These are phyloP conservation scores for Bombus balteatus DNA, from an alignment of 1,140 invertebrate genomes.

Conservation along the genomic window DNA sequence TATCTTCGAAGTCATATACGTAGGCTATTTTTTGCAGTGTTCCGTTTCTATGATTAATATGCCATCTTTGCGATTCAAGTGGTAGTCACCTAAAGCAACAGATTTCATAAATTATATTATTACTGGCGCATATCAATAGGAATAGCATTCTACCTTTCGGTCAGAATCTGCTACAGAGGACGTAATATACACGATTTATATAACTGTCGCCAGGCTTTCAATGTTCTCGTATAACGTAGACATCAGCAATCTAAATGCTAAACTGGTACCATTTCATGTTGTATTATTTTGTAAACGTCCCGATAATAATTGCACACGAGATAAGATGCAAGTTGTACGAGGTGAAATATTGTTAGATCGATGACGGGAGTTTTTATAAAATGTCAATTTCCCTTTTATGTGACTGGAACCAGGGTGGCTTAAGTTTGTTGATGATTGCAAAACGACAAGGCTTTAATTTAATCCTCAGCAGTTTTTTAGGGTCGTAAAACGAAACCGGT, in stretches of 20 bases:
- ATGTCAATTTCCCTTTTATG: conserved; percentile 29
- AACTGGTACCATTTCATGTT: not conserved
- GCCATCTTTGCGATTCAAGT: not conserved
- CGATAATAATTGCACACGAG: conserved; percentile 33
- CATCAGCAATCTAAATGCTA: conserved; percentile 4
- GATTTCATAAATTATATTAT: not conserved
- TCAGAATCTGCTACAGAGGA: not conserved
- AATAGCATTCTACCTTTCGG: too few relatives aligned
- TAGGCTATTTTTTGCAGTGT: too few relatives aligned
- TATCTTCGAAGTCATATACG: too few relatives aligned
- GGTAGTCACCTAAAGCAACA: not conserved
- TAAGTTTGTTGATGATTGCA: conserved; percentile 58
- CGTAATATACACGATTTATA: conserved; percentile 7
- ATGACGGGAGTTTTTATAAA: not conserved
- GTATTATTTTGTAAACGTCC: not conserved
- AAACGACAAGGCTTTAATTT: conserved; percentile 62
- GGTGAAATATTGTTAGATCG: conserved; percentile 46
- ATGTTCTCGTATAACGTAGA: not conserved
- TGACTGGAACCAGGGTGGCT: conserved; percentile 26
- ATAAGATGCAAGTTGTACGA: conserved; percentile 34
- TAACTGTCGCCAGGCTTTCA: not conserved
- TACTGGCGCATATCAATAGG: not conserved
- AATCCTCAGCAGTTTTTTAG: conserved; percentile 55
- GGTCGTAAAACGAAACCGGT: conserved; percentile 68
- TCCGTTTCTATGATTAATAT: not conserved